Evolutionary conservation across 2,888 invertebrate species (phyloP).

Genomic region (Conus canariensis): DNA sequence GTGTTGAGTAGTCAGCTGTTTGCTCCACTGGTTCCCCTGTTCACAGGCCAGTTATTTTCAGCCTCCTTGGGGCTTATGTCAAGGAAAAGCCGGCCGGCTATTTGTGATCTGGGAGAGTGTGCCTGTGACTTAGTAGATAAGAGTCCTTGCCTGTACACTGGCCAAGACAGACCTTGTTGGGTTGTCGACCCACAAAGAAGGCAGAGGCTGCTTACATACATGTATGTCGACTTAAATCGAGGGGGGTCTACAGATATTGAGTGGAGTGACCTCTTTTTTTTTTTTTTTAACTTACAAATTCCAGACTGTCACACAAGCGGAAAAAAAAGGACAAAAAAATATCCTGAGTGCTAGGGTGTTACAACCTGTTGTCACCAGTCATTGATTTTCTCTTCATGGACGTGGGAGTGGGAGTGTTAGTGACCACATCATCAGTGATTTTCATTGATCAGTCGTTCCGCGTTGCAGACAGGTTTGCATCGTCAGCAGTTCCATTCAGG

Average conservation of each 20-base stretch:
- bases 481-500: slow-evolving; percentile 16
- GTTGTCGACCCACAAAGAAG: background rate
- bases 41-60: slow-evolving; percentile 33
- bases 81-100: slow-evolving; percentile 37
- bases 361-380: background rate
- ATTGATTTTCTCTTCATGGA: background rate
- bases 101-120: slow-evolving; percentile 22
- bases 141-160: background rate
- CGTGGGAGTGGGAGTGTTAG: background rate
- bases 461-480: background rate
- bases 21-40: background rate
- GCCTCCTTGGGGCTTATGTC: slow-evolving; percentile 40
- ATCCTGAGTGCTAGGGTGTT: background rate
- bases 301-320: background rate
- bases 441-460: background rate
- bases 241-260: too few relatives aligned
- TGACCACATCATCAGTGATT: background rate
- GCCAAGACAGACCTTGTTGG: background rate
- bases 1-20: slow-evolving; percentile 15
- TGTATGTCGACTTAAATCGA: too few relatives aligned
- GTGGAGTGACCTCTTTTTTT: too few relatives aligned
- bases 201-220: background rate
- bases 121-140: background rate
- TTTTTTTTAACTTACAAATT: background rate
- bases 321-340: background rate